phyloP scores from a whole-genome alignment of 1,140 invertebrate genomes.

The Megalonaias nervosa region DNA sequence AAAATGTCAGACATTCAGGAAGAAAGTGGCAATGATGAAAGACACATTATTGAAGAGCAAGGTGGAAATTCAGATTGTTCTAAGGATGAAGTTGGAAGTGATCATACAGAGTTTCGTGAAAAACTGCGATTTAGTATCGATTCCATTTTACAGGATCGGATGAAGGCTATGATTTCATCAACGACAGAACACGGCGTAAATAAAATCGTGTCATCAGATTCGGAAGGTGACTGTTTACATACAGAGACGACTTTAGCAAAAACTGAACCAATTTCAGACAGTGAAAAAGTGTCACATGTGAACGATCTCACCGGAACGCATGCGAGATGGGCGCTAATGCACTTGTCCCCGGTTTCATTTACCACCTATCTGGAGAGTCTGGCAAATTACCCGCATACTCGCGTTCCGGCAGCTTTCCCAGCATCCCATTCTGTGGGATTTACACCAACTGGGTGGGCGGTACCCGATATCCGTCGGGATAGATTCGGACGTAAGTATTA shows the following conservation, averaged over 20 bases:
- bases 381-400: too few relatives aligned
- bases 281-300: background rate
- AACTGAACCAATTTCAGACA: too few relatives aligned
- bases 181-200: background rate
- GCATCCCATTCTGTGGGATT: too few relatives aligned
- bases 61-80: background rate
- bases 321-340: too few relatives aligned
- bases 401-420: too few relatives aligned
- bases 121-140: constrained; percentile 2
- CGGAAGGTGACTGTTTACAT: background rate
- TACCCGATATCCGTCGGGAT: constrained; percentile 16
- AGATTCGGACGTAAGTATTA: constrained; percentile 22
- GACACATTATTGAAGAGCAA: background rate
- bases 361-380: too few relatives aligned
- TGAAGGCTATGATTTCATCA: background rate
- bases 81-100: background rate
- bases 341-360: too few relatives aligned
- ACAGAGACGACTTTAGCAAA: background rate
- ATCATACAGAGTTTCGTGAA: background rate
- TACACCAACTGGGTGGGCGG: background rate
- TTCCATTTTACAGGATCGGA: background rate
- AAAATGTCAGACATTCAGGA: background rate
- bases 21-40: background rate
- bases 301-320: background rate
- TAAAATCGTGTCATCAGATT: background rate